phyloP scores from a whole-genome alignment of 2,113 vertebrate genomes.

The Naja naja region DNA sequence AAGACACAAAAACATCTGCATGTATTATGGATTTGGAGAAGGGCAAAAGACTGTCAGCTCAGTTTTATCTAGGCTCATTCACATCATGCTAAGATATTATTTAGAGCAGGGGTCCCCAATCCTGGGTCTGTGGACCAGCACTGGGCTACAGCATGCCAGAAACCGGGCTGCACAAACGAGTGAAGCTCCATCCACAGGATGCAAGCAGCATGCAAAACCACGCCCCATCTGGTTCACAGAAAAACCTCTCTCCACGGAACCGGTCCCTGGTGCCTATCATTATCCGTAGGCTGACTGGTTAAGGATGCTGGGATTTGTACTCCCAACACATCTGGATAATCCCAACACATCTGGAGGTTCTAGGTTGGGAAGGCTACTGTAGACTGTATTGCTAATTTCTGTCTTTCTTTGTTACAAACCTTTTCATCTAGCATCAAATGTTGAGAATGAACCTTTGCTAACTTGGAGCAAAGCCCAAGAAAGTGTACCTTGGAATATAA shows the following conservation, averaged over 20 bases:
- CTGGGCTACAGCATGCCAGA: no score
- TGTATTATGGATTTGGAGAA: not conserved
- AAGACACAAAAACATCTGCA: not conserved
- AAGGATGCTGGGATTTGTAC: not conserved
- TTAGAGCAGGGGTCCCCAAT: not conserved
- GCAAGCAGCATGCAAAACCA: no score
- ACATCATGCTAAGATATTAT: not conserved
- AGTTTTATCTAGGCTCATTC: not conserved
- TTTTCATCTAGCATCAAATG: constrained; percentile 77
- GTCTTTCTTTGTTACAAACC: not conserved
- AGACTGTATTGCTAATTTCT: not conserved
- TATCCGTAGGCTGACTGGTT: not conserved
- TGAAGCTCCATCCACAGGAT: no score
- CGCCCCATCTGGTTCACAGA: no score
- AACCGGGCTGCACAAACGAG: no score
- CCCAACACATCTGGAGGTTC: not conserved
- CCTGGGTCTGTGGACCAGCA: no score
- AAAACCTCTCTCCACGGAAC: no score
- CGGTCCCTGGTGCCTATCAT: not conserved
- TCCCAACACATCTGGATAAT: not conserved
- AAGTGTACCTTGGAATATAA: constrained; percentile 92
- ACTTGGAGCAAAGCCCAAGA: constrained; percentile 92
- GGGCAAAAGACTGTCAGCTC: not conserved
- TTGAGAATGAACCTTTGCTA: constrained; percentile 82
- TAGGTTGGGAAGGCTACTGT: not conserved